phyloP scores from a whole-genome alignment of 2,888 invertebrate species.

The Dryobota labecula region DNA sequence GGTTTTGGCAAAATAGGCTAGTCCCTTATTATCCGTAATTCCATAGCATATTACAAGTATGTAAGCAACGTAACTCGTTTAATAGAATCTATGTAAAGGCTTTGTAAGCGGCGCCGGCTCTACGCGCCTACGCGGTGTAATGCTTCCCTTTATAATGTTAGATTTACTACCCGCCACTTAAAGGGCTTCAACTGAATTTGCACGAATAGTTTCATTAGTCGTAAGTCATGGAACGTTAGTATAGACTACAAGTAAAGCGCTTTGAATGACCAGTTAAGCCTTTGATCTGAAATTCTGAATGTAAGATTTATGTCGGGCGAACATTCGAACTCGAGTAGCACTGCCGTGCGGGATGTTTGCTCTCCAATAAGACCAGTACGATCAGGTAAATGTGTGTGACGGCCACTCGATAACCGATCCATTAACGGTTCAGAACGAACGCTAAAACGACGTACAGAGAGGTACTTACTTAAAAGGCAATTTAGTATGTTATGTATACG shows the following conservation, averaged over 20 bases:
- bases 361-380: slow-evolving; percentile 22
- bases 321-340: slow-evolving; percentile 33
- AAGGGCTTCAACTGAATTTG: slow-evolving; percentile 60
- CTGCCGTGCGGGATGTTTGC: slow-evolving; percentile 37
- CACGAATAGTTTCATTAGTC: slow-evolving; percentile 41
- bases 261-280: slow-evolving; percentile 34
- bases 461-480: slow-evolving; percentile 24
- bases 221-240: slow-evolving; percentile 25
- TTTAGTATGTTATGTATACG: not conserved
- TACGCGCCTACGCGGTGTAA: slow-evolving; percentile 54
- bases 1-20: slow-evolving; percentile 67
- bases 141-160: slow-evolving; percentile 61
- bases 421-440: slow-evolving; percentile 32
- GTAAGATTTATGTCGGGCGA: slow-evolving; percentile 44
- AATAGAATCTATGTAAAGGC: slow-evolving; percentile 68
- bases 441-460: slow-evolving; percentile 15
- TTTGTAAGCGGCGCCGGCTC: slow-evolving; percentile 54
- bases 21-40: slow-evolving; percentile 66
- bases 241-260: slow-evolving; percentile 17
- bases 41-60: slow-evolving; percentile 62
- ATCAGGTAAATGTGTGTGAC: slow-evolving; percentile 42
- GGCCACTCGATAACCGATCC: slow-evolving; percentile 43
- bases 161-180: slow-evolving; percentile 50
- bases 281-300: slow-evolving; percentile 40
- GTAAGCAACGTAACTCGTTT: slow-evolving; percentile 64